phyloP scores from a whole-genome alignment of 53 echinoderm and acorn worm genomes.

The Mesocentrotus franciscanus region DNA sequence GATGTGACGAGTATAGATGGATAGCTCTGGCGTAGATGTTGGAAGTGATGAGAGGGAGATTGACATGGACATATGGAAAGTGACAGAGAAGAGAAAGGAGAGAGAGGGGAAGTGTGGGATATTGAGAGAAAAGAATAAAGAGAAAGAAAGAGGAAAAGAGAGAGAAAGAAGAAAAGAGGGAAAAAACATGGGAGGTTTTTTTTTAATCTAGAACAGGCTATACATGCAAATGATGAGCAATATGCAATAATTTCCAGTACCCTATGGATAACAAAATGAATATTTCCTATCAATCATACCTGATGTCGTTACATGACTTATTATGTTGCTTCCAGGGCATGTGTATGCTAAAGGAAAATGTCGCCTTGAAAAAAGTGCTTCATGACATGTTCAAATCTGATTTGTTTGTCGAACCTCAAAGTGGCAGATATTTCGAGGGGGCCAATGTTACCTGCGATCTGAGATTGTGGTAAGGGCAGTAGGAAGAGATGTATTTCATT shows the following conservation, averaged over 20 bases:
- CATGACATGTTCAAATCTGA: too few species aligned
- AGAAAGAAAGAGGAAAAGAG: neutral
- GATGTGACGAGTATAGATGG: constrained; percentile 76
- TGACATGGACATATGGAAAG: neutral
- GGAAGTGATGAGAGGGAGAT: neutral
- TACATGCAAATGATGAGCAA: too few species aligned
- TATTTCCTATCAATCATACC: too few species aligned
- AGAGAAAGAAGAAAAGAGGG: neutral
- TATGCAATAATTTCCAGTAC: too few species aligned
- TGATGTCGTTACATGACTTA: too few species aligned
- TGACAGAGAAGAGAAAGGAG: neutral
- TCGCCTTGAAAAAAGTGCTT: too few species aligned
- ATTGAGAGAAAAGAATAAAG: neutral
- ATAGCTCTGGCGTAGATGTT: constrained; percentile 52
- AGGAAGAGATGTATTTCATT: constrained; percentile 71
- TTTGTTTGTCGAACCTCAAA: neutral
- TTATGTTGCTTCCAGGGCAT: too few species aligned
- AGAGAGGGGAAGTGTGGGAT: neutral
- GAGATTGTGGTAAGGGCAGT: constrained; percentile 81
- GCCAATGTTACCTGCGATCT: constrained; percentile 67
- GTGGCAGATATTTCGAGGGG: neutral
- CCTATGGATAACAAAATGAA: too few species aligned
- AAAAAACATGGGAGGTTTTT: too few species aligned
- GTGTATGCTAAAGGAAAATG: too few species aligned
- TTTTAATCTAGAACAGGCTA: too few species aligned